Evolutionary conservation across 2,113 vertebrate genomes (phyloP).

Genomic region (Channa argus): DNA sequence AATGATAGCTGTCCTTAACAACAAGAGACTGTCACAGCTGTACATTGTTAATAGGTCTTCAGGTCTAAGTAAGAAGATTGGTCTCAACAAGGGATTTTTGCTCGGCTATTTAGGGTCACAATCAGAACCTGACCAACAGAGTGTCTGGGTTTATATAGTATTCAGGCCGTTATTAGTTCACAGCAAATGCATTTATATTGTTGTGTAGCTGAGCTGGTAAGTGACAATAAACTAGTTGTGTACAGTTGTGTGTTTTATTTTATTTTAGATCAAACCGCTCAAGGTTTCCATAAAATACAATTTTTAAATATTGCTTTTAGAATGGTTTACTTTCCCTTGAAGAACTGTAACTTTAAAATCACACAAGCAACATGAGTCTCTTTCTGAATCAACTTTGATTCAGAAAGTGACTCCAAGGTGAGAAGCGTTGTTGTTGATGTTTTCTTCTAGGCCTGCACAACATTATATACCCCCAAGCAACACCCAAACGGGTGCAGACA

Average conservation of each 20-base stretch:
- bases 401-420: slow-evolving; percentile 45
- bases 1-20: slow-evolving; percentile 75
- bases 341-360: neutral
- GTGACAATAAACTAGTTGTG: neutral
- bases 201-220: neutral
- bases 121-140: neutral
- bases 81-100: neutral
- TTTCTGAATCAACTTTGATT: neutral
- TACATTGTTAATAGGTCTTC: slow-evolving; percentile 11
- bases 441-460: slow-evolving; percentile 29
- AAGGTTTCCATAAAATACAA: no score
- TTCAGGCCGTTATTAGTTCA: neutral
- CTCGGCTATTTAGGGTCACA: neutral
- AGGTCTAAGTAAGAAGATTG: slow-evolving; percentile 12
- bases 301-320: no score
- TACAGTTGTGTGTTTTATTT: no score
- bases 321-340: neutral
- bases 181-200: neutral
- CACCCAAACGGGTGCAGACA: slow-evolving; percentile 59
- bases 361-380: neutral
- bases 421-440: slow-evolving; percentile 31
- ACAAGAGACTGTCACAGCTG: slow-evolving; percentile 46
- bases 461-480: slow-evolving; percentile 40
- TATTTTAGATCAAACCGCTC: no score
- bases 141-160: neutral